Conservation (phyloP, 2,888 invertebrate species). For the Sepiola atlantica region DNA sequence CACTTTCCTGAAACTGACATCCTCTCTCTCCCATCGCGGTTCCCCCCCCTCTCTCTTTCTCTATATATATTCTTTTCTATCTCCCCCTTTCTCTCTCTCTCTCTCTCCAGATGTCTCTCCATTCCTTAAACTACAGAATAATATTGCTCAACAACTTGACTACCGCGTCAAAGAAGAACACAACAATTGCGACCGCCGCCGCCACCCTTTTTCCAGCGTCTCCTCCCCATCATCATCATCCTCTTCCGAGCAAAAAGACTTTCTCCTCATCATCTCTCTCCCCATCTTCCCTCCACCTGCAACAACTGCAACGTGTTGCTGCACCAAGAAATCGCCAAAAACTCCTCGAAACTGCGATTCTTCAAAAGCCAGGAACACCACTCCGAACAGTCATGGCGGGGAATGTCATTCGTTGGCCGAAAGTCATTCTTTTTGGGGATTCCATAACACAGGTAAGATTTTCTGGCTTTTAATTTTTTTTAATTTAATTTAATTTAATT, state of each 20-base stretch:
- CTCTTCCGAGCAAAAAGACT: neutral
- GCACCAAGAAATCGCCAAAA: neutral
- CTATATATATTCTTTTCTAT: no score
- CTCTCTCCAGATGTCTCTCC: neutral
- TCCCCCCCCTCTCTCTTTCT: neutral
- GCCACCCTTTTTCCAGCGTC: neutral
- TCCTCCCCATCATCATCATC: neutral
- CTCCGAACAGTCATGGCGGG: neutral
- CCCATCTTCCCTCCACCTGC: neutral
- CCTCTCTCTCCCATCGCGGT: neutral
- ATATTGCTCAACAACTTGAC: neutral
- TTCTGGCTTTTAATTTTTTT: conserved; percentile 41
- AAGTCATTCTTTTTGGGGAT: conserved; percentile 70
- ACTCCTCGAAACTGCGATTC: neutral
- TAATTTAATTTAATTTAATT: neutral
- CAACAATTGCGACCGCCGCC: neutral
- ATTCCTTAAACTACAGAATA: neutral
- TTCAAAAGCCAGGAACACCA: neutral
- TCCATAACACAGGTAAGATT: conserved; percentile 69
- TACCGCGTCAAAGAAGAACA: neutral
- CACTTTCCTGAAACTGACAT: neutral
- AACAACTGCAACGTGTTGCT: neutral
- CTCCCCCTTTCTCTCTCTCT: neutral
- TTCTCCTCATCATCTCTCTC: neutral
- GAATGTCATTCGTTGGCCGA: conserved; percentile 56